phyloP scores from a whole-genome alignment of 2,797 vertebrate genomes.

The Pteropus rufus region DNA sequence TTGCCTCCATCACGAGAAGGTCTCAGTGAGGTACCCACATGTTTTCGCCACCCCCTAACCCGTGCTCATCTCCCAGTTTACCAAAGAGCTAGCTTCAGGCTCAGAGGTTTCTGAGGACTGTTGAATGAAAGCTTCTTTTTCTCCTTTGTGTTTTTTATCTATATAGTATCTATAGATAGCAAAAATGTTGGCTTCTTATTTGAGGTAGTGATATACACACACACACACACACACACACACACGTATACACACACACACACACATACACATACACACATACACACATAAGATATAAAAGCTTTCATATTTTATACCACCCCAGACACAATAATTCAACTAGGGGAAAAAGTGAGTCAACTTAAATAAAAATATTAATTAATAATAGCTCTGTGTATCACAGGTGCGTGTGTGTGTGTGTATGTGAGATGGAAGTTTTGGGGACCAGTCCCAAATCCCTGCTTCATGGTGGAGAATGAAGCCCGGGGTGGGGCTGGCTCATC shows the following conservation, averaged over 20 bases:
- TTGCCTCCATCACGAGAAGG: background rate
- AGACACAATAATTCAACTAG: background rate
- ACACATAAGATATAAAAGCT: no score
- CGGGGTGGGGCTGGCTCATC: accelerated
- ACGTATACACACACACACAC: no score
- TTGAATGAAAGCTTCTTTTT: background rate
- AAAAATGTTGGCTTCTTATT: background rate
- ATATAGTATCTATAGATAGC: no score
- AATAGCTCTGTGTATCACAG: background rate
- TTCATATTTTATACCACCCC: background rate
- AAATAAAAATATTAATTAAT: background rate
- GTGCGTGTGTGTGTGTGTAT: background rate
- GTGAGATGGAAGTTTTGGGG: background rate
- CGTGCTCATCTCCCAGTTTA: background rate
- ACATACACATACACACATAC: background rate
- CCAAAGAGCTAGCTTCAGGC: background rate
- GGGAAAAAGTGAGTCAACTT: background rate
- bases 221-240: background rate
- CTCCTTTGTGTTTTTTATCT: background rate
- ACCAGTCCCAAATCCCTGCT: background rate
- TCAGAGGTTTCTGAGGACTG: background rate
- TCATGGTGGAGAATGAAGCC: background rate
- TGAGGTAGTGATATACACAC: background rate
- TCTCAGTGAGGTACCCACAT: accelerated
- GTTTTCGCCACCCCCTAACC: background rate